Base-by-base conservation (phyloP, 1,140 invertebrate genomes). In the Caenorhabditis briggsae region DNA sequence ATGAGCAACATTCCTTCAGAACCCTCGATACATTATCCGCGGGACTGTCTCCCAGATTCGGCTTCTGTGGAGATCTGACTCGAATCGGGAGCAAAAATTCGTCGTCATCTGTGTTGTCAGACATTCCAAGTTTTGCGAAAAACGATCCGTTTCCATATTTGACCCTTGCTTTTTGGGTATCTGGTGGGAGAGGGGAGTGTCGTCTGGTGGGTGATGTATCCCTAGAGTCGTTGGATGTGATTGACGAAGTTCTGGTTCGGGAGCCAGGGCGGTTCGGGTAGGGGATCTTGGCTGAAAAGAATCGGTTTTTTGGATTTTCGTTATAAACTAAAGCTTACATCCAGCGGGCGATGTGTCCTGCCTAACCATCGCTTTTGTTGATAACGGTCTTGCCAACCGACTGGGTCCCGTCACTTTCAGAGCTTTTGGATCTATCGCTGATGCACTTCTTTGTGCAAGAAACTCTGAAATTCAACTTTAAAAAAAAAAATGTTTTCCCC, bases 381-480 rank as follows among this genome's bases (percentile, higher is more conserved):
- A 78, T 6, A n/a, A 53, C 11, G 70, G 70, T 18, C 70, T 33
- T 11, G 50, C 70, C 14, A 78, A 50, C 25, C 70, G 70, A 50
- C 70, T 78, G 11, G 70, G 23, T 50, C 70, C 70, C 1, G 70
- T 53, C 25, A 78, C 9, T 53, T 78, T 78, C 14, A 50, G 11
- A 18, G 43, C 46, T 50, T 78, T 78, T 14, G 70, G 70, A 78
- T 78, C 70, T 23, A 78, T 78, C 50, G 70, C 70, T 25, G 70
- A 78, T 12, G 70, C 70, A 78, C 70, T 78, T 23, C 70, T 48
- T 11, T 78, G 70, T 20, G 70, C 70, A 12, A 78, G 70, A 78
- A 78, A 78, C n/a, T 78, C 70, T 78, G 70, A 61, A 50, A 78
- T 23, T n/a, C n/a, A n/a, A n/a, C n/a, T n/a, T n/a, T n/a, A n/a